phyloP scores from a whole-genome alignment of 2,888 invertebrate genomes.

The Brenthis ino region DNA sequence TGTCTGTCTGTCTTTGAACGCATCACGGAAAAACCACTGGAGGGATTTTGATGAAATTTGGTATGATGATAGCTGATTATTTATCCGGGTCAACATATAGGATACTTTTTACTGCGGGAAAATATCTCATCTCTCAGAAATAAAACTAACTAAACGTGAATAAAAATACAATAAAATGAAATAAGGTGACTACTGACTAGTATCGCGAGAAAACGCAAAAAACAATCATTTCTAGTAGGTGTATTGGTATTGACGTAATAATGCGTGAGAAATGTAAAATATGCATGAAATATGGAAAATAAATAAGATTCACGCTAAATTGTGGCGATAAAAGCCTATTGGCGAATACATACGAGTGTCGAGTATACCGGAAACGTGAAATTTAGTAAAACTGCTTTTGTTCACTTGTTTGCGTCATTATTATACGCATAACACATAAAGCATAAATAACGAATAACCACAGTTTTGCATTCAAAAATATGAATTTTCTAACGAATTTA shows the following conservation, averaged over 20 bases:
- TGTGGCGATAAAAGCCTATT: slow-evolving; percentile 31
- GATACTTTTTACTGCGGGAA: too few species aligned
- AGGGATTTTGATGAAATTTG: too few species aligned
- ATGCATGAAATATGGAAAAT: background rate
- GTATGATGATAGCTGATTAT: too few species aligned
- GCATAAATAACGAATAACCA: slow-evolving; percentile 30
- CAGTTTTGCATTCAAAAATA: slow-evolving; percentile 52
- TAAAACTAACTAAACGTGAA: too few species aligned
- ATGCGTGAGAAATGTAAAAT: slow-evolving; percentile 6
- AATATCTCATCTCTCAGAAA: too few species aligned
- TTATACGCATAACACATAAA: slow-evolving; percentile 43
- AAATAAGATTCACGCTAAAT: slow-evolving; percentile 20
- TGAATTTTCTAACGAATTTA: slow-evolving; percentile 33
- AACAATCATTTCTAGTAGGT: too few species aligned
- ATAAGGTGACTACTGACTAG: too few species aligned
- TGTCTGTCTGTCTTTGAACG: too few species aligned
- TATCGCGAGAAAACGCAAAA: background rate
- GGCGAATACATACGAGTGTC: slow-evolving; percentile 39
- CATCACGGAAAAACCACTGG: too few species aligned
- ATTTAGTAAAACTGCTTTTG: slow-evolving; percentile 39
- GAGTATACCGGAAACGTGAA: slow-evolving; percentile 47
- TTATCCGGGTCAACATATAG: too few species aligned
- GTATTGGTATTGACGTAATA: slow-evolving; percentile 1
- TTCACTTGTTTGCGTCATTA: slow-evolving; percentile 51
- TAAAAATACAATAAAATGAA: too few species aligned